phyloP scores from a whole-genome alignment of 2,797 vertebrate genomes.

The Steatocranus sp. region DNA sequence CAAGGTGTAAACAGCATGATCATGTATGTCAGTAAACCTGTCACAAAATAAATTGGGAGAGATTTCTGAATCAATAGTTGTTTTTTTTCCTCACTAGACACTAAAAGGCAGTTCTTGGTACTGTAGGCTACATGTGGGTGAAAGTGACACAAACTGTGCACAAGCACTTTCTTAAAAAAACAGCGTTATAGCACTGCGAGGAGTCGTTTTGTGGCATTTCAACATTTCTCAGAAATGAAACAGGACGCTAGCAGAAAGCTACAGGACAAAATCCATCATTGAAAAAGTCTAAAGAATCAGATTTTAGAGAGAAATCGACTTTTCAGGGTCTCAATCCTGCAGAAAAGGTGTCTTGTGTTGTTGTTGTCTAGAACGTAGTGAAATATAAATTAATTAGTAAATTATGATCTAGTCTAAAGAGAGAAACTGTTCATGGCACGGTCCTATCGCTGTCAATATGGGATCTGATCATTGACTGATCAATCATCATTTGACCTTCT shows the following conservation, averaged over 20 bases:
- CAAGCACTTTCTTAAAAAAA: conserved; percentile 1
- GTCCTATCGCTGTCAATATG: background rate
- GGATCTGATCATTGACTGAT: conserved; percentile 29
- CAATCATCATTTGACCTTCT: conserved; percentile 9
- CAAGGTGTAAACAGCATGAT: background rate
- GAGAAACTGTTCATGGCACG: background rate
- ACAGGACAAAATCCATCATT: background rate
- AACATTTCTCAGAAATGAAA: conserved; percentile 43
- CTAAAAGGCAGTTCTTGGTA: conserved; percentile 52
- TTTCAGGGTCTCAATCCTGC: background rate
- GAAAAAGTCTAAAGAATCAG: background rate
- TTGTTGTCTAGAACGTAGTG: background rate
- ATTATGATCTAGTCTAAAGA: background rate
- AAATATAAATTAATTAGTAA: background rate
- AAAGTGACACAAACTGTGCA: conserved; percentile 18
- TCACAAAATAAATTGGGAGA: background rate
- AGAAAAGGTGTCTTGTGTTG: background rate
- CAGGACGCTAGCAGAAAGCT: conserved; percentile 2
- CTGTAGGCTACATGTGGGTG: conserved; percentile 43
- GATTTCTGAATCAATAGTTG: background rate
- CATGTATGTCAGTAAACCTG: background rate
- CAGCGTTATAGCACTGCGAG: background rate
- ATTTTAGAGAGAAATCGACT: background rate
- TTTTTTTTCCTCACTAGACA: background rate
- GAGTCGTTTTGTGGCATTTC: conserved; percentile 18